phyloP scores from a whole-genome alignment of 1,140 invertebrate species.

The Drosophila sulfurigaster region DNA sequence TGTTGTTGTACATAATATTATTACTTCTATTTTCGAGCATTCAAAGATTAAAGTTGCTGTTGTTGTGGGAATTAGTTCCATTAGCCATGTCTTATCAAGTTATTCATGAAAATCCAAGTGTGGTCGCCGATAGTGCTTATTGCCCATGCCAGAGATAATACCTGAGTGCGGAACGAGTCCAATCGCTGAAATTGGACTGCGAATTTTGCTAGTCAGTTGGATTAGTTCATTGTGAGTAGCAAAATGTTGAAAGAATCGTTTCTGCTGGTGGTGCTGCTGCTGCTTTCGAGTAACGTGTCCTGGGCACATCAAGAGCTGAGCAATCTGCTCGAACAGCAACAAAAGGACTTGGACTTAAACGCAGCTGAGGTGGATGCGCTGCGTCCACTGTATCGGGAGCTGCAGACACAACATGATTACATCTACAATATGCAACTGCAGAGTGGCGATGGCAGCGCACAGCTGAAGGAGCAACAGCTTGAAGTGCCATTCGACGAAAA shows the following conservation, averaged over 20 bases:
- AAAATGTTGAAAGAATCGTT: slow-evolving; percentile 45
- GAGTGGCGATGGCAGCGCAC: slow-evolving; percentile 55
- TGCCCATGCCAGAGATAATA: slow-evolving; percentile 27
- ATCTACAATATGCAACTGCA: slow-evolving; percentile 50
- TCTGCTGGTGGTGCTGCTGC: slow-evolving; percentile 34
- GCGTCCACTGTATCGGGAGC: slow-evolving; percentile 63
- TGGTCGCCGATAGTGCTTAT: slow-evolving; percentile 55
- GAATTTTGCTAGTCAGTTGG: slow-evolving; percentile 44
- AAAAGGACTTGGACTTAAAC: slow-evolving; percentile 57
- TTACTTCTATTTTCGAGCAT: not conserved
- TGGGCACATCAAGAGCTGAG: slow-evolving; percentile 52
- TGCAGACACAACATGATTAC: slow-evolving; percentile 72
- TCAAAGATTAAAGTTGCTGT: not conserved
- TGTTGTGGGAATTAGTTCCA: slow-evolving; percentile 49
- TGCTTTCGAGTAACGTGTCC: slow-evolving; percentile 6
- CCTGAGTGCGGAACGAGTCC: slow-evolving; percentile 17
- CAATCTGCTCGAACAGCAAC: slow-evolving; percentile 50
- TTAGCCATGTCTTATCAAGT: slow-evolving; percentile 61
- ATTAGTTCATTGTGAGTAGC: slow-evolving; percentile 19
- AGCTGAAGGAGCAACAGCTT: not conserved
- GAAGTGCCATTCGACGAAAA: slow-evolving; percentile 29
- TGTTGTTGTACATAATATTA: not conserved
- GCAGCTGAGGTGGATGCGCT: slow-evolving; percentile 58
- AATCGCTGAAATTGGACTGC: slow-evolving; percentile 7
- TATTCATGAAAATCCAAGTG: slow-evolving; percentile 65